These are phyloP conservation scores for Henricia sp. DNA, from an alignment of 53 echinoderm and acorn worm species.

Conservation along the genomic window DNA sequence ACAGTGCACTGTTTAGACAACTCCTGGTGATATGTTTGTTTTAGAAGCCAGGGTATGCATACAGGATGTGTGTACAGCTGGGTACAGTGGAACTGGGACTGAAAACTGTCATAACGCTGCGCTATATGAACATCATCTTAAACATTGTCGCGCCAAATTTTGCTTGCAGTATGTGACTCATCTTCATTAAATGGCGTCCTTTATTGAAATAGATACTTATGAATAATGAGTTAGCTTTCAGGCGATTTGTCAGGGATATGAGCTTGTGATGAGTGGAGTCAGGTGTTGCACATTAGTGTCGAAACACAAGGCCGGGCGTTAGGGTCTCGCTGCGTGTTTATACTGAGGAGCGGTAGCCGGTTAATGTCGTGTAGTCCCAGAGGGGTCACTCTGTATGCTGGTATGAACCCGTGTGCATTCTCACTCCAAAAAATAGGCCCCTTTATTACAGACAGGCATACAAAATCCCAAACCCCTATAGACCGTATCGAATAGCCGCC, in stretches of 20 bases:
- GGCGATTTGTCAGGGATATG: slow-evolving; percentile 9
- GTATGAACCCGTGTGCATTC: no score
- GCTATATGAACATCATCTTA: slow-evolving; percentile 10
- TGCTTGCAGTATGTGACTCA: slow-evolving; percentile 46
- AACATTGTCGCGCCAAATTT: slow-evolving; percentile 10
- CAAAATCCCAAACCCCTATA: no score
- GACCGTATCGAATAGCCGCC: no score
- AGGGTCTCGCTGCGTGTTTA: no score
- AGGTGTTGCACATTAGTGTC: background rate
- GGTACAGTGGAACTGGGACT: background rate
- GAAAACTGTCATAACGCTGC: background rate
- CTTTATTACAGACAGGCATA: no score
- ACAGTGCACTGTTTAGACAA: slow-evolving; percentile 46
- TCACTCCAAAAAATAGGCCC: no score
- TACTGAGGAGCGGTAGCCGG: no score
- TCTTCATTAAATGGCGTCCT: background rate
- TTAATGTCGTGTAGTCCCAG: no score
- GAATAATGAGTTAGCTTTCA: slow-evolving; percentile 3
- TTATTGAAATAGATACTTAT: slow-evolving; percentile 32
- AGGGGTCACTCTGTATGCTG: no score
- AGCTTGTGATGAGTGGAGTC: slow-evolving; percentile 2
- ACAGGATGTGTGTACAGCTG: slow-evolving; percentile 17
- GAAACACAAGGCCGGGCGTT: slow-evolving; percentile 3
- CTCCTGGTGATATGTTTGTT: slow-evolving; percentile 15
- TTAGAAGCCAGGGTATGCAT: slow-evolving; percentile 6